Evolutionary conservation across 2,113 vertebrate species (phyloP), one percentile per base, ranked within the genome.

Genomic region (Siniperca knerii): DNA sequence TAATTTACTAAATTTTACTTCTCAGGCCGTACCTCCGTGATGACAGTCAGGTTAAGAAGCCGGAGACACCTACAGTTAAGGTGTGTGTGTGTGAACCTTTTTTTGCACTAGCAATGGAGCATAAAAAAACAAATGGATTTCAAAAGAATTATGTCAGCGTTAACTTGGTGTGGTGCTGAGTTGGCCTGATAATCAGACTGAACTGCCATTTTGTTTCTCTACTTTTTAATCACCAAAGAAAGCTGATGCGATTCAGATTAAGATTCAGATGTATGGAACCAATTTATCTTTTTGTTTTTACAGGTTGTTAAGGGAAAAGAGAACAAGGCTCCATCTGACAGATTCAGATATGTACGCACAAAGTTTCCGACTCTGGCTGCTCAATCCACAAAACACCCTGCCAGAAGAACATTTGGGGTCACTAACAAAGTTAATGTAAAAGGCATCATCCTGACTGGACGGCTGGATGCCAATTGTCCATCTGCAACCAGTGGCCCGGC

Each of bases 301-400:
- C 83, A 96, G 94, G 54, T 64, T 61, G 21, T 37, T 52, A 66
- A 4, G 2, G 94, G 70, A 50, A 96, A 96, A 71, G 95, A 96
- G 71, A 95, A 95, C 72, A 66, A 75, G 29, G 55, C 35, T 54
- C 77, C 84, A 23, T 40, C 55, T 8, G 57, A 66, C 2, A 61
- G 15, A 46, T n/a, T 57, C 6, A 86, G 42, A 76, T 15, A 29
- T 23, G 25, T 73, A 1, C 1, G 2, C 10, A 44, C 46, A 21
- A 90, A 83, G 64, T 25, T 55, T 55, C 66, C 76, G n/a, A 25
- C 60, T 8, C 1, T 69, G 35, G 35, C 33, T 6, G 65, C 65
- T 76, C 77, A 74, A 2, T 21, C 68, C 8, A 58, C 60, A 16
- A 58, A 25, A 52, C n/a, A 57, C 1, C 69, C 61, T 6, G 4